Percentiles rank a stretch among this genome's conserved stretches.
phyloP scores from a whole-genome alignment of 2,888 invertebrate genomes.

The Amiota communis region DNA sequence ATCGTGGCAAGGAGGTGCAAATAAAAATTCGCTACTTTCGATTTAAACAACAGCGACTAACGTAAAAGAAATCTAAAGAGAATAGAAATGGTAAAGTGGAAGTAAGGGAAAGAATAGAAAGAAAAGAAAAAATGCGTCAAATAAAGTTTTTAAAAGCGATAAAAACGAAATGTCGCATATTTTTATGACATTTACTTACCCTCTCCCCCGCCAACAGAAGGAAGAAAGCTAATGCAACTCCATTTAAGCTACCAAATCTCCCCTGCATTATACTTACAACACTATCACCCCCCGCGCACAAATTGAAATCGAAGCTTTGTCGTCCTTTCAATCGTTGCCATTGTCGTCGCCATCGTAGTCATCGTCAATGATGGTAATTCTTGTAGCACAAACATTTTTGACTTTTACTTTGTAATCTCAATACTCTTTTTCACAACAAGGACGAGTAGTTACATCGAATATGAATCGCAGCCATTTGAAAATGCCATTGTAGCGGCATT shows the following conservation, averaged over 20 bases:
- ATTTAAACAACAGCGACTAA: conserved; percentile 42
- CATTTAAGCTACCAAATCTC: conserved; percentile 30
- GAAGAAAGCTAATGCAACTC: no score
- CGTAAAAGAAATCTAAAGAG: conserved; percentile 37
- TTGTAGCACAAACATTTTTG: conserved; percentile 43
- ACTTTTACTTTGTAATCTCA: conserved; percentile 43
- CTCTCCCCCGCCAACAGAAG: no score
- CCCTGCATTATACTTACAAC: conserved; percentile 30
- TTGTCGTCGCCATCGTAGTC: neutral
- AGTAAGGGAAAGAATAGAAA: conserved; percentile 33
- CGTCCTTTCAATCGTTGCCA: conserved; percentile 2
- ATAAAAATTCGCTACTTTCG: conserved; percentile 65
- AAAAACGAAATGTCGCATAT: conserved; percentile 74
- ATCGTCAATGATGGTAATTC: conserved; percentile 37
- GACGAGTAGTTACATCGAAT: neutral
- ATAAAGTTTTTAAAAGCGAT: conserved; percentile 73
- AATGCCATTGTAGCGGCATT: conserved; percentile 21
- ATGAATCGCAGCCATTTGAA: conserved; percentile 14
- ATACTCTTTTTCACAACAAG: neutral
- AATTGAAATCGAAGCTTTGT: conserved; percentile 54
- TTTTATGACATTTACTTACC: conserved; percentile 72
- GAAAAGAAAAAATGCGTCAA: conserved; percentile 47
- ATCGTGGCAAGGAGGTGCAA: conserved; percentile 65
- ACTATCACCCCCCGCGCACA: conserved; percentile 40
- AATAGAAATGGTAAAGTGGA: conserved; percentile 28